These are phyloP conservation scores for Megalurothrips usitatus DNA, from an alignment of 2,888 invertebrate species.

Conservation along the genomic window DNA sequence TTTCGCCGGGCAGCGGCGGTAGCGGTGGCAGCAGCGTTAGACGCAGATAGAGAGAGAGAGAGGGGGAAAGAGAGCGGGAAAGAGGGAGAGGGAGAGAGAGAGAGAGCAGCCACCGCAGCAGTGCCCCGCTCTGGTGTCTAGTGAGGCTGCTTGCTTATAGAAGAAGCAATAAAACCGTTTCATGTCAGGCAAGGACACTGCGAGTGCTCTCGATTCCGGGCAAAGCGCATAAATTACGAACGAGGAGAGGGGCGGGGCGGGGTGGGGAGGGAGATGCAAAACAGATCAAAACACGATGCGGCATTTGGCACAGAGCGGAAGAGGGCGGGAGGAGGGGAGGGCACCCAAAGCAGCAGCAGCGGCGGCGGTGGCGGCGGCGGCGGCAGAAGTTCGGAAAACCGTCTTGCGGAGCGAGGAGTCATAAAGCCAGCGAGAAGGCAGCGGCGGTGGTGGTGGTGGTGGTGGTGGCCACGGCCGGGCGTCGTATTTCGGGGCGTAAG, in stretches of 20 bases:
- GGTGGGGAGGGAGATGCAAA: neutral
- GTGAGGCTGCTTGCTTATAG: neutral
- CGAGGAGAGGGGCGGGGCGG: too few relatives aligned
- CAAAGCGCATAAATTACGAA: conserved; percentile 4
- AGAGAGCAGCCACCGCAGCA: too few relatives aligned
- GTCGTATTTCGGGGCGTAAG: conserved; percentile 22
- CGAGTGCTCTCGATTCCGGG: conserved; percentile 18
- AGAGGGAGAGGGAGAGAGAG: too few relatives aligned
- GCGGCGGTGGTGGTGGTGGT: too few relatives aligned
- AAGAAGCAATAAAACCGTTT: neutral
- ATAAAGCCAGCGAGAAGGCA: too few relatives aligned
- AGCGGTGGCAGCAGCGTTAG: too few relatives aligned
- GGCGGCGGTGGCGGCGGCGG: too few relatives aligned
- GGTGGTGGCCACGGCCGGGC: too few relatives aligned
- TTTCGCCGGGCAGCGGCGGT: neutral
- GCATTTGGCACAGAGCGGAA: conserved; percentile 16
- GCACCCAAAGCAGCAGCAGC: neutral
- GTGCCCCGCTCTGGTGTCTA: too few relatives aligned
- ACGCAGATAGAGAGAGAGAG: neutral
- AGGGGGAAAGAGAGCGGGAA: neutral
- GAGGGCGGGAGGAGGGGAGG: neutral
- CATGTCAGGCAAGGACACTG: neutral
- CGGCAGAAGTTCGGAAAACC: too few relatives aligned
- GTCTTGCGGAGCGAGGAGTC: neutral
- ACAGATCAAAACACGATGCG: conserved; percentile 24